Evolutionary conservation across 2,113 vertebrate genomes (phyloP).

Genomic region (Pundamilia nyererei): DNA sequence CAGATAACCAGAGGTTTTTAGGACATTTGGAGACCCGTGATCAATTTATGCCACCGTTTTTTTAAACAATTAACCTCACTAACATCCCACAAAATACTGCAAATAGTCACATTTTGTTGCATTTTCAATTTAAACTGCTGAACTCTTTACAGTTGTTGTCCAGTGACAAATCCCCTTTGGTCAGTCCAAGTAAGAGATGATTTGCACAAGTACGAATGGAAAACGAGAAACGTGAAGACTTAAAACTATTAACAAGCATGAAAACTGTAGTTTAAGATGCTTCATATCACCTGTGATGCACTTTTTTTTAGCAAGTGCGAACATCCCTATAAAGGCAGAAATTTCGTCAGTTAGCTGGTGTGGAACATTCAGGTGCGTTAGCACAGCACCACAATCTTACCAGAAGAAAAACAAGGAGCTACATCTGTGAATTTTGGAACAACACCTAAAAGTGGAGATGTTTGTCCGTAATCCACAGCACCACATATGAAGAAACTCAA

Average conservation of each 20-base stretch:
- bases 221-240: neutral
- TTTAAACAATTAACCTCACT: neutral
- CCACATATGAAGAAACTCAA: neutral
- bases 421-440: fast-evolving
- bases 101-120: neutral
- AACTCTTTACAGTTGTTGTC: neutral
- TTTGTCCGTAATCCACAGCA: fast-evolving
- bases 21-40: neutral
- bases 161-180: neutral
- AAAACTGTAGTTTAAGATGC: neutral
- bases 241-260: neutral
- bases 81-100: neutral
- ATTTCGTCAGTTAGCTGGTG: neutral
- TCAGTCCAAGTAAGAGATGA: neutral
- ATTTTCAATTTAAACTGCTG: neutral
- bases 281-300: neutral
- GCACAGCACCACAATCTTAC: neutral
- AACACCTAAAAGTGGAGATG: neutral
- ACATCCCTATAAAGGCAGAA: neutral
- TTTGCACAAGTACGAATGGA: neutral
- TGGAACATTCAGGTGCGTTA: neutral
- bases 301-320: neutral
- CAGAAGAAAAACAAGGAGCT: neutral
- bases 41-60: neutral
- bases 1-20: neutral